Evolutionary conservation across 2,888 invertebrate species (phyloP).

Genomic region (Altica lythri): DNA sequence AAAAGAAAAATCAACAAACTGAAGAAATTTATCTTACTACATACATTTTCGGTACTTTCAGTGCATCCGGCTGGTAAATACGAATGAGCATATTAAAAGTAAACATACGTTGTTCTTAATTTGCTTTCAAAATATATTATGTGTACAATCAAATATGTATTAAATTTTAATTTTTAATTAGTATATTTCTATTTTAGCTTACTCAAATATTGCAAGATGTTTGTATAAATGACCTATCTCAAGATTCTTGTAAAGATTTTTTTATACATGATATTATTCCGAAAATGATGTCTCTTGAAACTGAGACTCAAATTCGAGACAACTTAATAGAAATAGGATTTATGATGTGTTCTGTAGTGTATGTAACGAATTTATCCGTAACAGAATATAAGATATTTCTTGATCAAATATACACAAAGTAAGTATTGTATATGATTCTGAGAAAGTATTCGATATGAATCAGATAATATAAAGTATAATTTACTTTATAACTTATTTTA

Average conservation of each 20-base stretch:
- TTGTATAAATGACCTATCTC: constrained; percentile 26
- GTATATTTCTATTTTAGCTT: constrained; percentile 30
- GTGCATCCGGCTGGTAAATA: neutral
- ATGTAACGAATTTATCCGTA: constrained; percentile 29
- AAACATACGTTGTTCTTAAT: too few relatives aligned
- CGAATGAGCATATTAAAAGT: too few relatives aligned
- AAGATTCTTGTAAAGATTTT: constrained; percentile 29
- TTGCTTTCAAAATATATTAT: too few relatives aligned
- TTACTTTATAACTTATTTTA: neutral
- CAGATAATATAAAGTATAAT: neutral
- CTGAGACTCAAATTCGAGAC: constrained; percentile 29
- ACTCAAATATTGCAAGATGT: constrained; percentile 30
- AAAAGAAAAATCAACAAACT: too few relatives aligned
- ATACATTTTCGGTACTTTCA: neutral
- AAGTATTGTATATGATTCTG: constrained; percentile 11
- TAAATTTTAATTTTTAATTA: neutral
- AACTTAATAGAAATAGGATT: constrained; percentile 36
- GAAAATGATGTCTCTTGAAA: constrained; percentile 33
- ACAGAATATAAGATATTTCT: constrained; percentile 35
- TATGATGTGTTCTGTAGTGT: constrained; percentile 30
- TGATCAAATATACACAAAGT: constrained; percentile 32
- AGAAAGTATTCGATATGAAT: neutral
- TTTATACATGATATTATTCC: constrained; percentile 36
- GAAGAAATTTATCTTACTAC: neutral
- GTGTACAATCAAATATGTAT: too few relatives aligned